Percentiles rank a stretch among this genome's conserved stretches.
Conservation (phyloP, 2,797 vertebrate genomes). For the Liasis olivaceus region DNA sequence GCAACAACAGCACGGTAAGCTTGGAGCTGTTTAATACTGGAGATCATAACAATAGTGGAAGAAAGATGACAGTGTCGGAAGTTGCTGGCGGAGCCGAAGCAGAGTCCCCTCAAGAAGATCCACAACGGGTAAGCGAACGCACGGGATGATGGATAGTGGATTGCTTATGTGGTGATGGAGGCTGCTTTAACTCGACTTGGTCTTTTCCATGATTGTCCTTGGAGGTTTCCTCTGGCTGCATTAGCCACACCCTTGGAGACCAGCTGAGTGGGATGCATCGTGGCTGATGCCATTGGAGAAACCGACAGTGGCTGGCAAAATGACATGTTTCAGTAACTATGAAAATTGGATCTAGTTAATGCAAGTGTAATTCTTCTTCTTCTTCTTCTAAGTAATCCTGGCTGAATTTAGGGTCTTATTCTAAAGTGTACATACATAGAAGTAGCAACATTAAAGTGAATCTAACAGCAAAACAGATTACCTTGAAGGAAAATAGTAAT, state of each 20-base stretch:
- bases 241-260: background rate
- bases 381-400: background rate
- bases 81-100: background rate
- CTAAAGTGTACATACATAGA: background rate
- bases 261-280: background rate
- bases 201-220: background rate
- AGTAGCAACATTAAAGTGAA: background rate
- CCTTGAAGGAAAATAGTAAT: background rate
- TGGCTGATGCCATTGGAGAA: background rate
- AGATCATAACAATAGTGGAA: background rate
- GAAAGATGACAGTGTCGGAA: background rate
- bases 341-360: background rate
- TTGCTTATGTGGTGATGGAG: background rate
- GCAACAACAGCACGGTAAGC: background rate
- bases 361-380: background rate
- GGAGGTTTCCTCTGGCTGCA: background rate
- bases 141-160: background rate
- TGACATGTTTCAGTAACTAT: background rate
- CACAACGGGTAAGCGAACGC: background rate
- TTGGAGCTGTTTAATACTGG: background rate
- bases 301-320: fast-evolving
- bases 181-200: no score
- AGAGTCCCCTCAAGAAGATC: background rate
- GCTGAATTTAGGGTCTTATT: background rate
- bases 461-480: background rate